A percentile compares a stretch with the other conserved stretches of the same genome.
These are phyloP conservation scores for Nymphalis polychloros DNA, from an alignment of 2,888 invertebrate genomes.

Conservation along the genomic window DNA sequence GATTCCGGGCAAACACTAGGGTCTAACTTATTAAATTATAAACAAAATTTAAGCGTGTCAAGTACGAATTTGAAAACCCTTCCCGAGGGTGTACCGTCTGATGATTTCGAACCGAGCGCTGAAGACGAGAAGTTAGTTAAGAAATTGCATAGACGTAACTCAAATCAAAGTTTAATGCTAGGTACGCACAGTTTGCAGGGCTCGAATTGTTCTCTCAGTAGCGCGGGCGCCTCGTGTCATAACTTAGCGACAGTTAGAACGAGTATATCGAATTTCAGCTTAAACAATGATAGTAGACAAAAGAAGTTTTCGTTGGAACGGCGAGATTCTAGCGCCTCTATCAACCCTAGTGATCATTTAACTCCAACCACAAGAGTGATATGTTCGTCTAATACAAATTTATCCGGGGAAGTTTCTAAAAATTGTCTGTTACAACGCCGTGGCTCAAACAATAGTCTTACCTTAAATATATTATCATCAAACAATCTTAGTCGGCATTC, in stretches of 20 bases:
- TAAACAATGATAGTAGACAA: constrained; percentile 67
- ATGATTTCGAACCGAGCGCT: constrained; percentile 80
- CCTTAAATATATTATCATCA: constrained; percentile 85
- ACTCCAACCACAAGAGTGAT: constrained; percentile 69
- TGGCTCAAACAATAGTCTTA: constrained; percentile 93
- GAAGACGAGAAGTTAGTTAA: constrained; percentile 73
- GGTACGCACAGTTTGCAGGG: constrained; percentile 80
- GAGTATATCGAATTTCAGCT: constrained; percentile 74
- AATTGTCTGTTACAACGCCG: constrained; percentile 89
- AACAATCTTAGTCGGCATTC: constrained; percentile 78
- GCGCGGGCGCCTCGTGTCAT: constrained; percentile 71
- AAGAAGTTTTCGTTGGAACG: constrained; percentile 88
- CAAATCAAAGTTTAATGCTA: constrained; percentile 83
- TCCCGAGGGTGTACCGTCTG: constrained; percentile 86
- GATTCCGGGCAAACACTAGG: constrained; percentile 68
- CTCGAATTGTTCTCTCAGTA: constrained; percentile 77
- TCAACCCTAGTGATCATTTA: constrained; percentile 83
- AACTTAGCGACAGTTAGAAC: constrained; percentile 71
- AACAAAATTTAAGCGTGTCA: constrained; percentile 84
- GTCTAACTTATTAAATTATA: constrained; percentile 83
- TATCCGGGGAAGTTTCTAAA: constrained; percentile 64
- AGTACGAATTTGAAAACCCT: constrained; percentile 87
- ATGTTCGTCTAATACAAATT: constrained; percentile 76
- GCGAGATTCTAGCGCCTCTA: constrained; percentile 92
- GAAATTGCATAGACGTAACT: constrained; percentile 81